Evolutionary conservation across 2,797 vertebrate genomes (phyloP).

Genomic region (Falco columbarius): DNA sequence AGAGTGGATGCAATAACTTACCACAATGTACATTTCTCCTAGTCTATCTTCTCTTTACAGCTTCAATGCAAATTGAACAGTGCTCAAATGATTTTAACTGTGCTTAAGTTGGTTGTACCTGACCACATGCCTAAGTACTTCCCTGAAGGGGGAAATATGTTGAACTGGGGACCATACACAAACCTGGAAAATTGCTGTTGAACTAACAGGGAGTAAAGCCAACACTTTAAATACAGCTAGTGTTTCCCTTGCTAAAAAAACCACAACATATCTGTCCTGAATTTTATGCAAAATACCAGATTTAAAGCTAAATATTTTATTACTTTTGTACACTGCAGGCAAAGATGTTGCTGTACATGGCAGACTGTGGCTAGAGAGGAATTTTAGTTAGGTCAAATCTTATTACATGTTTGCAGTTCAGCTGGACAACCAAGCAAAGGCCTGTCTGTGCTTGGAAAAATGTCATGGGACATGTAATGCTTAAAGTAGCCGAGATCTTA

Average conservation of each 20-base stretch:
- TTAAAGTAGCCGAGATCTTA: background rate
- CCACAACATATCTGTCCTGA: background rate
- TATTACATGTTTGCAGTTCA: background rate
- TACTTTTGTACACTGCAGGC: background rate
- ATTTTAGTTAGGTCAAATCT: background rate
- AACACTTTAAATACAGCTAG: background rate
- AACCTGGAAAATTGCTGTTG: background rate
- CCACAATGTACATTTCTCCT: background rate
- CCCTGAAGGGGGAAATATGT: background rate
- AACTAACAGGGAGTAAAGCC: background rate
- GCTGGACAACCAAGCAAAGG: background rate
- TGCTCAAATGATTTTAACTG: background rate
- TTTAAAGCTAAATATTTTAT: background rate
- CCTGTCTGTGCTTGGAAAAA: background rate
- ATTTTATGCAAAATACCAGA: background rate
- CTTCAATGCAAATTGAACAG: background rate
- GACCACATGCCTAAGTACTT: background rate
- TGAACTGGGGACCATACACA: background rate
- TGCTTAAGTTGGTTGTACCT: background rate
- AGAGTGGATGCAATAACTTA: background rate
- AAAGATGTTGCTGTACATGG: background rate
- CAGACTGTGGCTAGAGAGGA: background rate
- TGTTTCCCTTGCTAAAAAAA: background rate
- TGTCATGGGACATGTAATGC: background rate
- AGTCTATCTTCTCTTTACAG: background rate